Evolutionary conservation across 2,888 invertebrate genomes (phyloP), one percentile per base, ranked within the genome.

Genomic region (Odiellus spinosus): DNA sequence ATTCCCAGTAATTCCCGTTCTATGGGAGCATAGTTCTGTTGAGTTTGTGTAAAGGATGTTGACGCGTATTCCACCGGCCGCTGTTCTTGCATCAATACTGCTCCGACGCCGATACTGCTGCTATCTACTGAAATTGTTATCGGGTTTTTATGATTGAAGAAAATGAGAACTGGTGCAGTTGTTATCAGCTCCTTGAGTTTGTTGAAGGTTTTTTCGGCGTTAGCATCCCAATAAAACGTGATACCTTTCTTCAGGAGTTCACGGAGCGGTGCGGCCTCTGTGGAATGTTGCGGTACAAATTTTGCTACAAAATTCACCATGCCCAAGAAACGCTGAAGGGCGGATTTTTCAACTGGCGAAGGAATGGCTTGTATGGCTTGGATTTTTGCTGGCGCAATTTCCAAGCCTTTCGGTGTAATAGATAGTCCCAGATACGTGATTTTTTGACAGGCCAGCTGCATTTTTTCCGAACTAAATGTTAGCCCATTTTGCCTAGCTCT

Each of bases 381-480:
- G 15, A 53, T 42, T 40, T 53, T 53, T 12, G 39, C 17, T 11
- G 40, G 43, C n/a, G 40, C 21, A 1, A 47, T 49, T 14, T n/a
- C 15, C 1, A 53, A 20, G 6, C 41, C 44, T 8, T 40, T 46
- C 8, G 36, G 5, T 12, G 52, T 15, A 1, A 53, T 34, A 11
- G 42, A 8, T 40, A 53, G 47, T 10, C 53, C 52, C 42, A 53
- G 19, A 42, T 48, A 50, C 11, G 18, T 44, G 1, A 50, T 40
- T 10, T 33, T 32, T 6, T 36, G 8, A 4, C 11, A n/a, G 3
- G 36, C 18, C 6, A 50, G 20, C 33, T 47, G 50, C 10, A 34
- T 36, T 19, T 47, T 47, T 4, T 21, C 38, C 17, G 15, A 11
- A 17, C 43, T 44, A 8, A 50, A 45, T 12, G 40, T 40, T n/a